phyloP scores from a whole-genome alignment of 92 coral and sea anemone species.

The Phenganax stokvisi region DNA sequence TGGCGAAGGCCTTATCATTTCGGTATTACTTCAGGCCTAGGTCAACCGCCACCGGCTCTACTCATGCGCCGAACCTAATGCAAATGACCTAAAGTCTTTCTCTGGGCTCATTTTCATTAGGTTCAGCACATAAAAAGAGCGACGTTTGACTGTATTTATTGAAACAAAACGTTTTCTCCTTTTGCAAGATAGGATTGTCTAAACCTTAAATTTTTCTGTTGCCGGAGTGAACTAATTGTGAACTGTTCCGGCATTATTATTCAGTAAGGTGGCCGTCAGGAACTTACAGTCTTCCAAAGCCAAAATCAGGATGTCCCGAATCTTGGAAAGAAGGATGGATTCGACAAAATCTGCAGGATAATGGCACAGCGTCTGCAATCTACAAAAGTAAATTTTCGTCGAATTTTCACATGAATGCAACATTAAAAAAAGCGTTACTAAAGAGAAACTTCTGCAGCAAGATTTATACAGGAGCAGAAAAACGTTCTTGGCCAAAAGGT shows the following conservation, averaged over 20 bases:
- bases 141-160: too few relatives aligned
- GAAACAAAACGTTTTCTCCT: too few relatives aligned
- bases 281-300: constrained; percentile 55
- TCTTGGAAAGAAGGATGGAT: constrained; percentile 41
- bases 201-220: not conserved
- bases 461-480: not conserved
- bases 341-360: constrained; percentile 41
- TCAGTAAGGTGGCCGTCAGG: constrained; percentile 47
- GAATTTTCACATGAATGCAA: constrained; percentile 29
- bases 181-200: not conserved
- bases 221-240: not conserved
- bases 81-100: too few relatives aligned
- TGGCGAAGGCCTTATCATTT: too few relatives aligned
- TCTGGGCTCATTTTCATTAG: too few relatives aligned
- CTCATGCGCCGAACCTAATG: too few relatives aligned
- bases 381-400: constrained; percentile 32
- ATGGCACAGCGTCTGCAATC: constrained; percentile 18
- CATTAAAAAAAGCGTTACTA: not conserved
- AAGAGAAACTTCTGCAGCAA: constrained; percentile 50
- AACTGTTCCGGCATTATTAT: not conserved
- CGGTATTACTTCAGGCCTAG: too few relatives aligned
- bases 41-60: too few relatives aligned
- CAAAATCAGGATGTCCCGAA: constrained; percentile 48
- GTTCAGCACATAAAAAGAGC: too few relatives aligned
- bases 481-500: constrained; percentile 45